phyloP scores from a whole-genome alignment of 1,140 invertebrate species.

The Battus philenor region DNA sequence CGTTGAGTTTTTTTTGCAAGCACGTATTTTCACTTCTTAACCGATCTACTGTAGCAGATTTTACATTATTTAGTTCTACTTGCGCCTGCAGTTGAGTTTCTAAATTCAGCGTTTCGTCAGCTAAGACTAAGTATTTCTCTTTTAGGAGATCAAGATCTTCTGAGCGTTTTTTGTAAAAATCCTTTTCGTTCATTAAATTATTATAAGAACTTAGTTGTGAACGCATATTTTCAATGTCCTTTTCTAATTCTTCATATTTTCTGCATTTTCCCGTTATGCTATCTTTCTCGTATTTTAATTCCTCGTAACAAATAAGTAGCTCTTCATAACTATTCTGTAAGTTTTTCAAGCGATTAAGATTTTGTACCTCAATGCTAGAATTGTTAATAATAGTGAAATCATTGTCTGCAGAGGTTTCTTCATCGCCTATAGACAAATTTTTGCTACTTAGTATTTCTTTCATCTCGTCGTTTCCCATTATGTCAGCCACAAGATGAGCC shows the following conservation, averaged over 20 bases:
- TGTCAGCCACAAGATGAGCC: slow-evolving; percentile 60
- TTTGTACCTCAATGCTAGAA: slow-evolving; percentile 46
- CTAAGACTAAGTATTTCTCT: slow-evolving; percentile 51
- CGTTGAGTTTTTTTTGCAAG: slow-evolving; percentile 53
- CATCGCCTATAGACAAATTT: slow-evolving; percentile 24
- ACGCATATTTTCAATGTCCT: slow-evolving; percentile 44
- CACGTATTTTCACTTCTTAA: slow-evolving; percentile 51
- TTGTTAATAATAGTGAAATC: slow-evolving; percentile 8
- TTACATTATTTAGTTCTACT: slow-evolving; percentile 52
- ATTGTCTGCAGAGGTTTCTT: slow-evolving; percentile 28
- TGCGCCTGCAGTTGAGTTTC: slow-evolving; percentile 59
- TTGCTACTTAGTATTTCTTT: slow-evolving; percentile 58
- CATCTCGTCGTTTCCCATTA: slow-evolving; percentile 62
- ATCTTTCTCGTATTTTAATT: slow-evolving; percentile 55
- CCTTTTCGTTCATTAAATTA: slow-evolving; percentile 58
- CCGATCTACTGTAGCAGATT: slow-evolving; percentile 41
- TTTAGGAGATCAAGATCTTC: slow-evolving; percentile 54
- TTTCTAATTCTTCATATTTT: slow-evolving; percentile 51
- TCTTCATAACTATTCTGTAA: slow-evolving; percentile 60
- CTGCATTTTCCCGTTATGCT: slow-evolving; percentile 40
- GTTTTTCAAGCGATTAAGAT: slow-evolving; percentile 51
- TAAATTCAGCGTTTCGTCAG: slow-evolving; percentile 53
- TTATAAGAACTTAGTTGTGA: slow-evolving; percentile 51
- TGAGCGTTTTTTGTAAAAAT: slow-evolving; percentile 53
- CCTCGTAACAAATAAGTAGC: slow-evolving; percentile 53